Conservation (phyloP, 2,888 invertebrate species). For the Noctua janthina region DNA sequence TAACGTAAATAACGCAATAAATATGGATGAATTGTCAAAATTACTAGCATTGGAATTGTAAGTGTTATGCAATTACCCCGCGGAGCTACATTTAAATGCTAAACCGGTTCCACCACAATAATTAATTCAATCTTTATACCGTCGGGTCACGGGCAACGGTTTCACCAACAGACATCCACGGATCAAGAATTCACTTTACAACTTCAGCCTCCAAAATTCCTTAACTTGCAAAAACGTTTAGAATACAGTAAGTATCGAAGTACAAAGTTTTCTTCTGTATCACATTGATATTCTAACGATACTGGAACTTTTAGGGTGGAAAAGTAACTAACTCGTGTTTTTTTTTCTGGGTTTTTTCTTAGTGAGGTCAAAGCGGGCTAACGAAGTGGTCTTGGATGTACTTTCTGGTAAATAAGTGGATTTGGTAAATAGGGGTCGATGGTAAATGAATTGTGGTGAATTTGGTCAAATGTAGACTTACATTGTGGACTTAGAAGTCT, state of each 20-base stretch:
- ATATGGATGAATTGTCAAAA: neutral
- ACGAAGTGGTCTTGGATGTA: conserved; percentile 37
- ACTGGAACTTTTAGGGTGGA: conserved; percentile 61
- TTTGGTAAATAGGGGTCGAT: conserved; percentile 39
- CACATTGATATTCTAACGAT: conserved; percentile 70
- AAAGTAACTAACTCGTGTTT: conserved; percentile 54
- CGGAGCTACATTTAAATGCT: conserved; percentile 53
- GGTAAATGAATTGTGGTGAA: conserved; percentile 22
- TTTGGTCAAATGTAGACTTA: neutral
- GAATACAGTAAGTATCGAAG: conserved; percentile 63
- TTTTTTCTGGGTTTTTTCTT: conserved; percentile 48
- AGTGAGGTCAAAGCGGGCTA: conserved; percentile 44
- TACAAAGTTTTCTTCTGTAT: conserved; percentile 55
- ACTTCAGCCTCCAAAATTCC: conserved; percentile 60
- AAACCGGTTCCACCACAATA: conserved; percentile 42
- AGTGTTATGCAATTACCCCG: neutral
- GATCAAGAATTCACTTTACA: conserved; percentile 66
- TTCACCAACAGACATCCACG: conserved; percentile 50
- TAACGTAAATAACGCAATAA: too few species aligned
- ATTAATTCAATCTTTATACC: conserved; percentile 62
- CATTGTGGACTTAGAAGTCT: neutral
- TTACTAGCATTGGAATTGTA: neutral
- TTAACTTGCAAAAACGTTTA: conserved; percentile 66
- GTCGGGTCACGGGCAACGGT: conserved; percentile 36
- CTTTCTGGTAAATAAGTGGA: conserved; percentile 40